Base-by-base conservation (phyloP, 92 coral and sea anemone species). In the Zoanthus sansibaricus region DNA sequence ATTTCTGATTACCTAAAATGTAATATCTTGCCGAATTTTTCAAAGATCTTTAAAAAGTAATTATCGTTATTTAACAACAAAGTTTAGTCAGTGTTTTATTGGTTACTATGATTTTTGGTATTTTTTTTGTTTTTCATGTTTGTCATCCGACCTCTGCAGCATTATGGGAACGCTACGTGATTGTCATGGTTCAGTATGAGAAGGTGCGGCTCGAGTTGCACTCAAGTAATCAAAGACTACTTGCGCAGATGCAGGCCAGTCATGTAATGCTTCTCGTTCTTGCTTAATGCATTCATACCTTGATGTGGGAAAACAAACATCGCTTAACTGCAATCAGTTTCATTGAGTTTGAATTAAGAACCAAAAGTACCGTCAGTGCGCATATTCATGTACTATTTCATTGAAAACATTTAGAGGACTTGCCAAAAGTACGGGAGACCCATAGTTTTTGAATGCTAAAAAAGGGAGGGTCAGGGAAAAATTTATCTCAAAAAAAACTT, bases 161-260 rank as follows among this genome's bases (percentile, higher is more conserved):
- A 52, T 82, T 97, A 88, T 97, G 99, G 99, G 96, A 95, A 82
- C 95, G 96, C 55, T 91, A 97, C 84, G 86, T 93, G 73, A 92
- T 88, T 48, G 84, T 96, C 20, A 92, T 91, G 86, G 93, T 91
- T 86, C 94, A 91, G 61, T 95, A 97, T 90, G 94, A 95, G 95
- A 95, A 97, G 99, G 99, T 97, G 98, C 96, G 99, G 93, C 96
- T 91, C 79, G 99, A 97, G 91, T 91, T 97, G 94, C 89, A 89
- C 99, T 87, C 91, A 85, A 94, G 98, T 94, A 97, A 95, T 92
- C 94, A 93, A 89, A 90, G 96, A 90, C 98, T 97, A 75, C 82
- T 97, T 95, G 94, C 95, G 88, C 96, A 93, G 94, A 91, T 97
- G 72, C 98, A 97, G 91, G 97, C 98, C 93, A 96, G 95, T 93